These are phyloP conservation scores for Clarias laeviceps DNA, from an alignment of 2,797 vertebrate genomes.

Conservation along the genomic window DNA sequence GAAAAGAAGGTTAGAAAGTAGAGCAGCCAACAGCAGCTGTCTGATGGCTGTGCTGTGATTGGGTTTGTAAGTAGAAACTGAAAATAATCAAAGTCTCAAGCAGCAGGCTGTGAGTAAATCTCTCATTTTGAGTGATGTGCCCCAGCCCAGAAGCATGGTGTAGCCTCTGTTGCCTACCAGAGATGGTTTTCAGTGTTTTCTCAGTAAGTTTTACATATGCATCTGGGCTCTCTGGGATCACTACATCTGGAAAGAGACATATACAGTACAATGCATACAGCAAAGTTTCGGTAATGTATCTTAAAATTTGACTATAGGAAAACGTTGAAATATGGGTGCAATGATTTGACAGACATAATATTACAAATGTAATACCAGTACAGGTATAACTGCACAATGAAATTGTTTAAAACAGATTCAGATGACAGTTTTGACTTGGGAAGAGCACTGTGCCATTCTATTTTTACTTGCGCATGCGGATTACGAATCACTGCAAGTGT, in stretches of 20 bases:
- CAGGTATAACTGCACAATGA: background rate
- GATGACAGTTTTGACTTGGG: background rate
- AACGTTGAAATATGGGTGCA: background rate
- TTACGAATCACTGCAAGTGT: slow-evolving; percentile 9
- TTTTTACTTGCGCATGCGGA: background rate
- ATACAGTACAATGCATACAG: slow-evolving; percentile 73
- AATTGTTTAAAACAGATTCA: background rate
- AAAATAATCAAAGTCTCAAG: slow-evolving; percentile 66
- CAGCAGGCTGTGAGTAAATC: slow-evolving; percentile 55
- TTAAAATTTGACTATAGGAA: slow-evolving; percentile 16
- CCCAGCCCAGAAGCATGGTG: slow-evolving; percentile 34
- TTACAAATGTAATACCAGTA: background rate
- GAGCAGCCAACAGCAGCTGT: slow-evolving; percentile 7
- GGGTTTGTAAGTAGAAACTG: slow-evolving; percentile 56
- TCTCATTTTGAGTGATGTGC: slow-evolving; percentile 22
- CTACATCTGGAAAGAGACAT: slow-evolving; percentile 91
- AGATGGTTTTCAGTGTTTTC: slow-evolving; percentile 86
- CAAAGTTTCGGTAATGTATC: slow-evolving; percentile 15
- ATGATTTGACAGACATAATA: background rate
- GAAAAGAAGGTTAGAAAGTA: slow-evolving; percentile 57
- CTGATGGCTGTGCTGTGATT: slow-evolving; percentile 28
- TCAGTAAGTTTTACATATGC: slow-evolving; percentile 97
- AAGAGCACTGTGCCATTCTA: background rate
- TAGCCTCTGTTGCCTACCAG: slow-evolving; percentile 81
- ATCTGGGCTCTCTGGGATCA: slow-evolving; percentile 93